These are phyloP conservation scores for Drosophila busckii DNA, from an alignment of 1,140 invertebrate species.

Conservation along the genomic window DNA sequence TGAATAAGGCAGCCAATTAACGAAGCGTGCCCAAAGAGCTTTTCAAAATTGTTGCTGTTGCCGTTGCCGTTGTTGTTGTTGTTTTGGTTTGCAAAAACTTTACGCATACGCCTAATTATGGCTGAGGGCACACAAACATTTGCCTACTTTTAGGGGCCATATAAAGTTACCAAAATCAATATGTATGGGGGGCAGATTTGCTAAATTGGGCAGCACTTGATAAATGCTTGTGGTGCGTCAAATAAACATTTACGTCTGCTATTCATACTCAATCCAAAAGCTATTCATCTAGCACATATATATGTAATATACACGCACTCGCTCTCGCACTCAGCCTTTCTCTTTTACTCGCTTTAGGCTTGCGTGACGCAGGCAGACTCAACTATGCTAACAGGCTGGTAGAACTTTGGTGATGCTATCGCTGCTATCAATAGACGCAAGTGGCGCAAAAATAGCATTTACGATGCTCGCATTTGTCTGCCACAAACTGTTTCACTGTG, in stretches of 20 bases:
- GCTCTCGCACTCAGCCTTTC: neutral
- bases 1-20: constrained; percentile 33
- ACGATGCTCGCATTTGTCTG: constrained; percentile 46
- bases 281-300: too few relatives aligned
- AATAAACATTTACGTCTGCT: constrained; percentile 28
- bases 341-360: neutral
- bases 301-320: too few relatives aligned
- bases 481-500: constrained; percentile 22
- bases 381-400: constrained; percentile 28
- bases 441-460: constrained; percentile 59
- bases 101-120: too few relatives aligned
- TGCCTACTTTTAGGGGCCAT: constrained; percentile 33
- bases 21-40: constrained; percentile 15
- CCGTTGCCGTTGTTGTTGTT: too few relatives aligned
- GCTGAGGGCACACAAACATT: constrained; percentile 5
- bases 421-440: constrained; percentile 55
- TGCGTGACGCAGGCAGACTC: constrained; percentile 39
- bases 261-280: too few relatives aligned
- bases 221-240: constrained; percentile 45
- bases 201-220: constrained; percentile 47
- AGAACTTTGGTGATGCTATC: constrained; percentile 26
- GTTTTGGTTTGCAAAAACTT: too few relatives aligned
- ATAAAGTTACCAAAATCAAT: constrained; percentile 25
- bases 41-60: too few relatives aligned
- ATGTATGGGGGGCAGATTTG: constrained; percentile 17